A percentile compares a stretch with the other conserved stretches of the same genome.
phyloP scores from a whole-genome alignment of 2,797 vertebrate genomes.

The Sebastiscus albofasciatus region DNA sequence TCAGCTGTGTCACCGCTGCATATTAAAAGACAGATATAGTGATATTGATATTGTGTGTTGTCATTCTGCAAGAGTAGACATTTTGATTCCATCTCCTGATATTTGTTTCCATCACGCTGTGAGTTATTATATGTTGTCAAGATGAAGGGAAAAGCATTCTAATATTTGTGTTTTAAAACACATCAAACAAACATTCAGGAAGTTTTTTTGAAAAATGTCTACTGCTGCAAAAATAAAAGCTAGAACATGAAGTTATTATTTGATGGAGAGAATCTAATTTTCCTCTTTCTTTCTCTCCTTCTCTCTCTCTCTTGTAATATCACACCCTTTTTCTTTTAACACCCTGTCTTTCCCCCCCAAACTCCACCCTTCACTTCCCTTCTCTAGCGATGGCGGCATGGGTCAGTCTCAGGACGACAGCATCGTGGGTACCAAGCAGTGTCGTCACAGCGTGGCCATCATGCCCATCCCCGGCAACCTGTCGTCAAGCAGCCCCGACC shows the following conservation, averaged over 20 bases:
- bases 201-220: conserved; percentile 13
- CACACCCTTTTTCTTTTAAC: background rate
- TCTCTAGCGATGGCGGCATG: conserved; percentile 89
- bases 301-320: background rate
- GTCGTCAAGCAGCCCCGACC: conserved; percentile 95
- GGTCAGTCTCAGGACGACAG: conserved; percentile 98
- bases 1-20: conserved; percentile 32
- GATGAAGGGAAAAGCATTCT: background rate
- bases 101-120: background rate
- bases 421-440: conserved; percentile 95
- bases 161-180: background rate
- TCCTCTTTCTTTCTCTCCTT: background rate
- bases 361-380: background rate
- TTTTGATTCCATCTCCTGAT: conserved; percentile 44
- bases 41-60: conserved; percentile 22
- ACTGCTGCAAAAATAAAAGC: conserved; percentile 28
- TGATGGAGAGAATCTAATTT: background rate
- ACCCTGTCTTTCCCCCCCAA: background rate
- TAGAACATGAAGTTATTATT: background rate
- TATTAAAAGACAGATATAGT: conserved; percentile 30
- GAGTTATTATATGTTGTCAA: conserved; percentile 12
- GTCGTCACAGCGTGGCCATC: conserved; percentile 94
- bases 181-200: background rate
- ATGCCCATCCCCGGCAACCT: conserved; percentile 95
- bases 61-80: conserved; percentile 39